Evolutionary conservation across 2,113 vertebrate species (phyloP).

Genomic region (Azemiops feae): DNA sequence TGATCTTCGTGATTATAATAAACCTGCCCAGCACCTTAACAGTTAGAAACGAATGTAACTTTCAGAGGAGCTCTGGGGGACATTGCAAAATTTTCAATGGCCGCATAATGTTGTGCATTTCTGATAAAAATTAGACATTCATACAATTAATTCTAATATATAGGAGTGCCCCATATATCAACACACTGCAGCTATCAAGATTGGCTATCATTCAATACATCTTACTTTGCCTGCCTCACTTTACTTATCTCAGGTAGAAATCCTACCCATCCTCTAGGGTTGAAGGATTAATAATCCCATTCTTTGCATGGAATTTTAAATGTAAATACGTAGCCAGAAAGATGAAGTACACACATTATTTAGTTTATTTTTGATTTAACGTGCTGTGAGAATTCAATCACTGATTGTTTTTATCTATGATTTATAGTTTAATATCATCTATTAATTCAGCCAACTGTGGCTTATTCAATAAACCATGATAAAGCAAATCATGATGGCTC

Average conservation of each 20-base stretch:
- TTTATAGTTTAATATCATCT: background rate
- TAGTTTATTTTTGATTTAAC: background rate
- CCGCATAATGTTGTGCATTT: background rate
- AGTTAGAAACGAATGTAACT: background rate
- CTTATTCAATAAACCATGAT: background rate
- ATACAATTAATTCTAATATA: background rate
- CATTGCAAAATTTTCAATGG: background rate
- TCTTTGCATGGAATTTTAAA: background rate
- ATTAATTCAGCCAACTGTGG: background rate
- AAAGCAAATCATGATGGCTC: background rate
- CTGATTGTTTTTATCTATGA: background rate
- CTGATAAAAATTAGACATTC: background rate
- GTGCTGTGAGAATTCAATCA: background rate
- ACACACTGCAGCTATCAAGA: background rate
- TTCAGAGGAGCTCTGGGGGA: background rate
- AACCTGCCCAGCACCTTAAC: background rate
- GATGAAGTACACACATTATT: background rate
- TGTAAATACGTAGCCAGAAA: background rate
- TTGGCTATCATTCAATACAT: no score
- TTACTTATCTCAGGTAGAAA: background rate
- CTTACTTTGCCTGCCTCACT: background rate
- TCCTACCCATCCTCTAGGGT: background rate
- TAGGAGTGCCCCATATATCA: background rate
- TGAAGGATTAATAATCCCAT: background rate
- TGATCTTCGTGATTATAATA: background rate